Percentiles rank a stretch among this genome's conserved stretches.
Evolutionary conservation across 2,797 vertebrate genomes (phyloP).

Genomic region (Staurois parvus): DNA sequence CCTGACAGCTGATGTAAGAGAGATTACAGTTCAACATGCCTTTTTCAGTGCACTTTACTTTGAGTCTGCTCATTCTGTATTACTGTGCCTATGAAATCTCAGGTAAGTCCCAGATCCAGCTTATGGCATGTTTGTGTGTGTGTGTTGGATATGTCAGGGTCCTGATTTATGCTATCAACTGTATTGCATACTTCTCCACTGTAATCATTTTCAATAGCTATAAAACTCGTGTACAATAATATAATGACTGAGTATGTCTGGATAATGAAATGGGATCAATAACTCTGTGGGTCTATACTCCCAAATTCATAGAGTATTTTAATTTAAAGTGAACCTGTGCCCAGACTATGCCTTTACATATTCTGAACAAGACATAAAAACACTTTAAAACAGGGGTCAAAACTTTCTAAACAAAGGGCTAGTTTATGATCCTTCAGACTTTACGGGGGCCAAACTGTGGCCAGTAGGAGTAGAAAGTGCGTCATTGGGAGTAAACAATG

Average conservation of each 20-base stretch:
- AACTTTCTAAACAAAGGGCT: no score
- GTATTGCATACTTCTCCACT: background rate
- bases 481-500: no score
- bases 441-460: no score
- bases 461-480: no score
- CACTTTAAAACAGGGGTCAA: background rate
- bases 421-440: no score
- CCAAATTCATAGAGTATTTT: no score
- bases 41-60: background rate
- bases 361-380: background rate
- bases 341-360: no score
- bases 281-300: background rate
- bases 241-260: background rate
- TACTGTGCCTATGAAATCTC: constrained; percentile 29
- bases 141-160: background rate
- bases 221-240: background rate
- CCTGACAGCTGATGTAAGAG: constrained; percentile 10
- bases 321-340: no score
- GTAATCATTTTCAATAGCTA: background rate
- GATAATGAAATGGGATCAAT: background rate
- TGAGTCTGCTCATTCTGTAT: constrained; percentile 1
- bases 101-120: constrained; percentile 20
- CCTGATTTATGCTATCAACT: background rate
- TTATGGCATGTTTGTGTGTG: background rate
- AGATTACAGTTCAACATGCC: constrained; percentile 32